phyloP scores from a whole-genome alignment of 1,140 invertebrate species.

The Caenorhabditis elegans region DNA sequence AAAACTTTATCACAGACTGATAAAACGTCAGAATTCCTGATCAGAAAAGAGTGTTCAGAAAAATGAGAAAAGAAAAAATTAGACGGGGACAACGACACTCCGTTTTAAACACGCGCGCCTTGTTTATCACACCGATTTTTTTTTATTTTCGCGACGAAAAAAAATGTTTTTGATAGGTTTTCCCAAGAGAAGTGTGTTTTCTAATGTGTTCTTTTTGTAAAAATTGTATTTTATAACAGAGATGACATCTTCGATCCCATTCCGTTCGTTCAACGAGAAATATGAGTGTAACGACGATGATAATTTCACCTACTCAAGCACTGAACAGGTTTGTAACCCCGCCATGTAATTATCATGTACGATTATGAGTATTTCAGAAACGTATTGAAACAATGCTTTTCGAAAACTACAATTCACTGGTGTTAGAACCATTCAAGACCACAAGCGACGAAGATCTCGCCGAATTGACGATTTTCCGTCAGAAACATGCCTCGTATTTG shows the following conservation, averaged over 20 bases:
- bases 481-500: constrained; percentile 37
- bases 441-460: background rate
- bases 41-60: background rate
- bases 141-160: background rate
- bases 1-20: background rate
- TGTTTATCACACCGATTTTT: background rate
- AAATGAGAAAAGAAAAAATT: background rate
- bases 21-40: background rate
- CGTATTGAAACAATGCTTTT: constrained; percentile 27
- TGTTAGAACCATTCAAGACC: background rate
- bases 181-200: background rate
- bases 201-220: too few species aligned
- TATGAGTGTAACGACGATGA: constrained; percentile 41
- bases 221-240: too few species aligned
- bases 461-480: background rate
- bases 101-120: background rate
- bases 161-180: background rate
- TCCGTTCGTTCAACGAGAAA: constrained; percentile 31
- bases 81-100: constrained; percentile 16
- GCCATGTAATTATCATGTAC: background rate
- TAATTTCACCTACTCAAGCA: constrained; percentile 20
- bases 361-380: constrained; percentile 15
- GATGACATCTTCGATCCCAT: background rate
- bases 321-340: constrained; percentile 44
- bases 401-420: constrained; percentile 26